Conservation (phyloP, 2,888 invertebrate genomes). For the Melinaea marsaeus region DNA sequence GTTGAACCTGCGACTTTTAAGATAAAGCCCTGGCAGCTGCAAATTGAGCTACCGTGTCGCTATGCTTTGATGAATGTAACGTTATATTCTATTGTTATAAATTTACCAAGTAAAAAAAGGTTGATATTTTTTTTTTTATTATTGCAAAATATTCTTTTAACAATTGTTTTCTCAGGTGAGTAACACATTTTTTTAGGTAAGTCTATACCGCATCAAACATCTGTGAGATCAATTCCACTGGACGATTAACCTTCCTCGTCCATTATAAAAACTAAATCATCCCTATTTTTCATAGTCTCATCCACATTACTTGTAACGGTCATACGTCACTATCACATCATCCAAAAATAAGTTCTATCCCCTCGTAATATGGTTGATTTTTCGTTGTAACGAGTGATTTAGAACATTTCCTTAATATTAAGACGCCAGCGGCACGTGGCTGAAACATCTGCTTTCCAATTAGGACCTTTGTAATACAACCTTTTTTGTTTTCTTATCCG, state of each 20-base stretch:
- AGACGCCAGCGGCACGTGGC: constrained; percentile 54
- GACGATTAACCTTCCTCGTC: not conserved
- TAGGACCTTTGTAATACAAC: constrained; percentile 40
- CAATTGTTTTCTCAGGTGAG: constrained; percentile 32
- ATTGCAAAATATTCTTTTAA: constrained; percentile 2
- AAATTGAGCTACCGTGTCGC: too few relatives aligned
- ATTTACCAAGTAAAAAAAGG: too few relatives aligned
- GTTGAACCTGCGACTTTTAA: too few relatives aligned
- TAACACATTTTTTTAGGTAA: constrained; percentile 21
- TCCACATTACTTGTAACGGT: not conserved
- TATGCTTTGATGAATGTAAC: too few relatives aligned
- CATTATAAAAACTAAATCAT: not conserved
- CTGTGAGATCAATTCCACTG: constrained; percentile 23
- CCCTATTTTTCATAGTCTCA: constrained; percentile 1
- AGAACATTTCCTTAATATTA: constrained; percentile 23
- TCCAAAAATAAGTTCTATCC: not conserved
- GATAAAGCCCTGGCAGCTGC: too few relatives aligned
- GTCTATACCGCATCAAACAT: constrained; percentile 22
- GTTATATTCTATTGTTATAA: too few relatives aligned
- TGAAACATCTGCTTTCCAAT: constrained; percentile 58
- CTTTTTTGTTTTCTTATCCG: constrained; percentile 39
- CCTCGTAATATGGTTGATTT: not conserved
- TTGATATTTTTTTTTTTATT: too few relatives aligned
- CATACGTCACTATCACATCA: not conserved
- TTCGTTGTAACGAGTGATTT: constrained; percentile 1